phyloP scores from a whole-genome alignment of 2,888 invertebrate genomes.

The Acanthopleura granulata region DNA sequence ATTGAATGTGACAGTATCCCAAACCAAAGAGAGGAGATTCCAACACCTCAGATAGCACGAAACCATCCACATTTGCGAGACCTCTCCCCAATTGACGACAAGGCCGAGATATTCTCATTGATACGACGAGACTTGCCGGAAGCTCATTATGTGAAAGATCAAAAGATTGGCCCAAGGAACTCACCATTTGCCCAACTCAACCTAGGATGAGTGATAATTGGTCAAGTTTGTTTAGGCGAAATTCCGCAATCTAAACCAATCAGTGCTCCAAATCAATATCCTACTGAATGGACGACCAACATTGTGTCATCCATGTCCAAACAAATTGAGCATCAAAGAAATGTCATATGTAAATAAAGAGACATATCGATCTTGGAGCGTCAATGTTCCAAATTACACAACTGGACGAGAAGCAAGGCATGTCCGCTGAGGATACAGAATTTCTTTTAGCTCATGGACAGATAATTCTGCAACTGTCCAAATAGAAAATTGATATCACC shows the following conservation, averaged over 20 bases:
- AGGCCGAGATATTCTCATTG: constrained; percentile 23
- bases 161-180: constrained; percentile 16
- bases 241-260: constrained; percentile 24
- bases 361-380: too few relatives aligned
- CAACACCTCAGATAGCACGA: constrained; percentile 29
- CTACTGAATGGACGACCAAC: constrained; percentile 24
- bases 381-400: background rate
- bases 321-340: constrained; percentile 22
- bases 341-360: background rate
- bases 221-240: constrained; percentile 25
- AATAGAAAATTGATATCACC: constrained; percentile 31
- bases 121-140: constrained; percentile 23
- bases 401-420: constrained; percentile 1
- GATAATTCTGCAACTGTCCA: constrained; percentile 20
- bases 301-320: constrained; percentile 22
- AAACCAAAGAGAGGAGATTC: constrained; percentile 26
- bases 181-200: constrained; percentile 27
- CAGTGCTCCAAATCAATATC: constrained; percentile 24
- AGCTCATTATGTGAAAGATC: constrained; percentile 26
- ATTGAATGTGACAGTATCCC: constrained; percentile 32
- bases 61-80: constrained; percentile 25
- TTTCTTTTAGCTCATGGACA: constrained; percentile 30
- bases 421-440: constrained; percentile 25
- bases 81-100: constrained; percentile 24
- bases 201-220: constrained; percentile 28